Evolutionary conservation across 1,140 invertebrate species (phyloP), one percentile per base, ranked within the genome.

Genomic region (Ditylenchus dipsaci): DNA sequence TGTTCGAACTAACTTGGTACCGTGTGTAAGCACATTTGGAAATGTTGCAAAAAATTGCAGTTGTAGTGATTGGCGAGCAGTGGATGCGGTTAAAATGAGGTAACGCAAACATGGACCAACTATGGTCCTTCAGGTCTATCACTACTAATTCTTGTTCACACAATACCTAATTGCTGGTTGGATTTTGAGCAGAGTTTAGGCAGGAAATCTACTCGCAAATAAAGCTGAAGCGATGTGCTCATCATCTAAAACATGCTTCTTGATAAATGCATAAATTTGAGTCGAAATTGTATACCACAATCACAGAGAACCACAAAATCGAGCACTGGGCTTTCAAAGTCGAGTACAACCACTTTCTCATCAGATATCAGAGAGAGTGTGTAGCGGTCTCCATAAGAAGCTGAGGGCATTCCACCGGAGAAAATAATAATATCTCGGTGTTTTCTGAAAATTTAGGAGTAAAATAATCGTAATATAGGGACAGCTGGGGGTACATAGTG

Each of bases 81-180:
- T 76, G 72, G 42, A 76, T 42, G 11, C 63, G 59, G 60, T 78
- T 33, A 7, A 76, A 65, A 43, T 66, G 60, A 33, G 63, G 76
- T n/a, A 76, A 61, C 5, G 47, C 29, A 61, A 76, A 62, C 23
- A 60, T 60, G 19, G 65, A 17, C 26, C 30, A 78, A 26, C 45
- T 30, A 13, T 72, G 64, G 45, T 75, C 69, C 13, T 19, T 43
- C 17, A 76, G 23, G 61, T 76, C 75, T 30, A 76, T 68, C 17
- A 61, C 66, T 33, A 78, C 66, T 7, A 76, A 29, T 68, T 76
- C 75, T 15, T 76, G 63, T 56, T 74, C 59, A 45, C 76, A 78
- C n/a, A 76, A 60, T 0, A 76, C 56, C 21, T 68, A 11, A 38
- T 5, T 38, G n/a, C n/a, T n/a, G n/a, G n/a, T n/a, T n/a, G n/a